Evolutionary conservation across 2,113 vertebrate species (phyloP).

Genomic region (Rattus rattus): DNA sequence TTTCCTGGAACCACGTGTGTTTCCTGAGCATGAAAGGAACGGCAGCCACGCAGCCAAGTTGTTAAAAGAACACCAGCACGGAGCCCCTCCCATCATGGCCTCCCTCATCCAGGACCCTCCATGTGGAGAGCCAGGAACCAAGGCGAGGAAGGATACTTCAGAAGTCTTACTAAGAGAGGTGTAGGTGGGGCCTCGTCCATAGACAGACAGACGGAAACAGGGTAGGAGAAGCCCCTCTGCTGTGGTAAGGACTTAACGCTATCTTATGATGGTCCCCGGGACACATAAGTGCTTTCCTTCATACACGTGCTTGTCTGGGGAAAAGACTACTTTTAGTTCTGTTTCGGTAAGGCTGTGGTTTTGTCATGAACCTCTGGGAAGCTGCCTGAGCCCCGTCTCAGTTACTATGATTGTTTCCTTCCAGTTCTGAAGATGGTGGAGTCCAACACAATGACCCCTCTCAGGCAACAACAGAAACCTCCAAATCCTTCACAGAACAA

Average conservation of each 20-base stretch:
- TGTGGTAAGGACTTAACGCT: neutral
- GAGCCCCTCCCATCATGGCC: conserved; percentile 44
- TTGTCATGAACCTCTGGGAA: conserved; percentile 25
- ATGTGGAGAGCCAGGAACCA: conserved; percentile 26
- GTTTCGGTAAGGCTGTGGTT: neutral
- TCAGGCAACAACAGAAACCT: neutral
- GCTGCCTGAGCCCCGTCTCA: neutral
- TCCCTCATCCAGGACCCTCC: conserved; percentile 71
- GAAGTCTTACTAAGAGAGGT: neutral
- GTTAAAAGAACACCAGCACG: conserved; percentile 72
- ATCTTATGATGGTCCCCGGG: conserved; percentile 3
- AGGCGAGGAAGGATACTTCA: conserved; percentile 50
- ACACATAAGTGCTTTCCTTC: neutral
- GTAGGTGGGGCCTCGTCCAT: conserved; percentile 32
- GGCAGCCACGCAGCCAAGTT: conserved; percentile 72
- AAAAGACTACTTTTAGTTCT: neutral
- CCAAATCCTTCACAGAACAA: neutral
- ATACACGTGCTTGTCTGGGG: neutral
- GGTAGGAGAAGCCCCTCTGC: neutral
- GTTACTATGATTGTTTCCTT: conserved; percentile 4
- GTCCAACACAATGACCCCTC: neutral
- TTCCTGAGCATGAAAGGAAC: conserved; percentile 70
- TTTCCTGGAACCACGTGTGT: conserved; percentile 60
- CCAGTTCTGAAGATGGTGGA: neutral
- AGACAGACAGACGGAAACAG: neutral